These are phyloP conservation scores for Muscicapa striata DNA, from an alignment of 2,797 vertebrate genomes.

Conservation along the genomic window DNA sequence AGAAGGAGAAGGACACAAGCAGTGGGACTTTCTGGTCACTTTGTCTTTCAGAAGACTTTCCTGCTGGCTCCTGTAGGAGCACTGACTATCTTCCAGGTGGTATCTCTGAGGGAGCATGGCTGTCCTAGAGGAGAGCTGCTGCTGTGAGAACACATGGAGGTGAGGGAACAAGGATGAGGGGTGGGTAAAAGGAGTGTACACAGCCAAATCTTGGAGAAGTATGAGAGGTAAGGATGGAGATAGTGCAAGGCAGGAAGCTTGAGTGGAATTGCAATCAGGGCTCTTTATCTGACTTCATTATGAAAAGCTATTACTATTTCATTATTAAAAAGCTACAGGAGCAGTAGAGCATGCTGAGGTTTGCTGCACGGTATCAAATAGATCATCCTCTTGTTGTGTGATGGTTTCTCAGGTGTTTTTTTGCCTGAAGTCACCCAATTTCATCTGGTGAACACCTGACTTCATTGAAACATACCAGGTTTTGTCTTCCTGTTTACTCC, in stretches of 20 bases:
- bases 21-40: neutral
- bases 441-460: neutral
- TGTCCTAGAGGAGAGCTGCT: neutral
- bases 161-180: neutral
- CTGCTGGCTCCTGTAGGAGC: neutral
- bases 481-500: neutral
- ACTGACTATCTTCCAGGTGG: neutral
- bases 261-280: neutral
- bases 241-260: neutral
- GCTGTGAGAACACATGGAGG: neutral
- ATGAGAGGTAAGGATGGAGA: neutral
- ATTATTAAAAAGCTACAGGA: neutral
- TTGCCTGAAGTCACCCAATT: neutral
- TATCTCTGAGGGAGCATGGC: neutral
- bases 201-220: accelerated
- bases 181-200: neutral
- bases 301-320: neutral
- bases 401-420: neutral
- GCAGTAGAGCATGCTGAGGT: neutral
- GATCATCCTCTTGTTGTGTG: neutral
- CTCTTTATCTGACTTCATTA: neutral
- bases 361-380: neutral
- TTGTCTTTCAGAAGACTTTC: neutral
- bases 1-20: neutral
- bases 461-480: neutral